Base-by-base conservation (phyloP, 2,797 vertebrate genomes). In the Sus cebifrons region DNA sequence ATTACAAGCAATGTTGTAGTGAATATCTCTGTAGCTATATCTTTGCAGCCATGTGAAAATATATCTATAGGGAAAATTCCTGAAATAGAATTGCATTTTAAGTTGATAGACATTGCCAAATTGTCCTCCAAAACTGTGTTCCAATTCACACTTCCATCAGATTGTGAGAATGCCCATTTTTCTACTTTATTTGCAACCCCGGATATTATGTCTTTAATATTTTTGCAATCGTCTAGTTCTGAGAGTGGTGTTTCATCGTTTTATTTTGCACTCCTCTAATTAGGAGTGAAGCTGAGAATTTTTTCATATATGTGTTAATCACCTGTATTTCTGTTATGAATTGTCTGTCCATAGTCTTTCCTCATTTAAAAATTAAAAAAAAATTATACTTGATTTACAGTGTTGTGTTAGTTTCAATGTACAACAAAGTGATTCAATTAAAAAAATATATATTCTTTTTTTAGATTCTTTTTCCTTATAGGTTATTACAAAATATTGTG, bases 1-100 rank as follows among this genome's bases (percentile, higher is more conserved):
- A 81, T 95, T 89, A 49, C 36, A 86, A 81, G 89, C 56, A 67
- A 25, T 71, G 75, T 62, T 87, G 15, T 23, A 86, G 87, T 62
- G 94, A 86, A 36, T 74, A 71, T 86, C 79, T 91, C 75, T 56
- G 71, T 85, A 81, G 79, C 67, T 92, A 5, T 71, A 70, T 86
- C 84, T 95, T 96, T 89, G 75, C 40, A 93, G 81, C 60, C 94
- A 95, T 92, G 94, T 89, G 77, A 81, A 96, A 95, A 95, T 96
- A 81, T 93, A 94, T 91, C 64, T 91, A 73, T 84, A 96, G 89
- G 89, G 75, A 94, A 95, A 94, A 89, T 70, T 96, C 82, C 70
- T 96, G 96, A 97, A 96, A 94, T 96, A 90, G 92, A 93, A 97
- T 97, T 95, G 94, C 92, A 97, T 97, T 96, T 97, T 97, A 95